Conservation (phyloP, 2,113 vertebrate genomes). For the Gulo gulo region DNA sequence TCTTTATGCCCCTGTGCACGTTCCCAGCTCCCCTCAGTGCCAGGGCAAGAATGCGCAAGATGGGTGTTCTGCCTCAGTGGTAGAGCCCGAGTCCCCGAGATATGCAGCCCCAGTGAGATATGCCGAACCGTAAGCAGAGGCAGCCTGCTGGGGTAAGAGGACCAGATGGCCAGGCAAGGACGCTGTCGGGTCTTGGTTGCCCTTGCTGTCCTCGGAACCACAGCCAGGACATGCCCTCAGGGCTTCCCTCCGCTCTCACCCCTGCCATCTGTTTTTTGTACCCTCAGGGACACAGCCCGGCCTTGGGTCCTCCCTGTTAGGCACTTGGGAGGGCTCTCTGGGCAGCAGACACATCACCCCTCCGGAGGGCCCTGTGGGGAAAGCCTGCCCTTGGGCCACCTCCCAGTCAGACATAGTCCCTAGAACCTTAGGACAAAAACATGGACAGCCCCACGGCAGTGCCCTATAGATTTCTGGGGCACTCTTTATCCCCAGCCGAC, state of each 20-base stretch:
- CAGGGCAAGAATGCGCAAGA: neutral
- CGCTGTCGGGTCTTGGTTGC: neutral
- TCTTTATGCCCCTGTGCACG: too few relatives aligned
- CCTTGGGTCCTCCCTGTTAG: neutral
- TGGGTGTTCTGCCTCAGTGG: fast-evolving
- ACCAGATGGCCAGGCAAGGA: fast-evolving
- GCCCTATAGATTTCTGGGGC: neutral
- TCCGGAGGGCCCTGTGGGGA: neutral
- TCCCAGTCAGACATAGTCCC: neutral
- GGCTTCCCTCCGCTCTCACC: too few relatives aligned
- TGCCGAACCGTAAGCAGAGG: fast-evolving
- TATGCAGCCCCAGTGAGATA: neutral
- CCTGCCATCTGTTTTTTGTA: neutral
- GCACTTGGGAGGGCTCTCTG: fast-evolving
- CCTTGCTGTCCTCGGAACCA: neutral
- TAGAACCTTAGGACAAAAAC: fast-evolving
- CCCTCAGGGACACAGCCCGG: neutral
- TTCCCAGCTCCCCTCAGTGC: neutral
- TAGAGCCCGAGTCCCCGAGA: neutral
- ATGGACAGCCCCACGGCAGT: neutral
- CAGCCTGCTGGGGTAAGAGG: neutral
- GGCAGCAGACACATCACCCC: fast-evolving
- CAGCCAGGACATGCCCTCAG: neutral
- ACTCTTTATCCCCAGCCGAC: neutral
- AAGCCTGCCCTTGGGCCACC: neutral